Percentiles rank a stretch among this genome's conserved stretches.
These are phyloP conservation scores for Smutsia temminckii DNA, from an alignment of 2,797 vertebrate genomes.

Conservation along the genomic window DNA sequence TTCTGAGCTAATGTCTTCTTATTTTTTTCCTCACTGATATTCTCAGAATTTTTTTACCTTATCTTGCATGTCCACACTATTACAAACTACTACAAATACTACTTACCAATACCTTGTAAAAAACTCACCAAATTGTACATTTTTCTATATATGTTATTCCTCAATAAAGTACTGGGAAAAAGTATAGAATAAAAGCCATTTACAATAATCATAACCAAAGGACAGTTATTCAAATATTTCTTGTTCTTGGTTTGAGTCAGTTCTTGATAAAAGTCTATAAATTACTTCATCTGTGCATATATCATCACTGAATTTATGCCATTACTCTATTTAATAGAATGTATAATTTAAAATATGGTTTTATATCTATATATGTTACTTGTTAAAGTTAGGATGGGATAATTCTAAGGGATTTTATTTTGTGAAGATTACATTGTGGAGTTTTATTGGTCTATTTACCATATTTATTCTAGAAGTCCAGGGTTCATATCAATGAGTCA, in stretches of 20 bases:
- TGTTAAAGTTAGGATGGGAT: neutral
- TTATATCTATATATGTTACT: neutral
- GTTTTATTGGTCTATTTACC: neutral
- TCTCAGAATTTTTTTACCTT: neutral
- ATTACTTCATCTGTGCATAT: neutral
- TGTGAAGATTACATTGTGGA: neutral
- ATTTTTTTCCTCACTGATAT: neutral
- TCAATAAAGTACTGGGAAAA: neutral
- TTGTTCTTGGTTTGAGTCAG: neutral
- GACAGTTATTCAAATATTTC: neutral
- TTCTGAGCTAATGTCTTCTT: constrained; percentile 1
- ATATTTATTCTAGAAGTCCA: neutral
- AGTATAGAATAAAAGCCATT: neutral
- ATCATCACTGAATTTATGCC: neutral
- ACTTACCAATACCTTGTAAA: constrained; percentile 10
- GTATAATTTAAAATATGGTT: neutral
- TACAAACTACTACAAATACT: neutral
- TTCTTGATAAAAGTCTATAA: neutral
- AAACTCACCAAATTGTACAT: neutral
- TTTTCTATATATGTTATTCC: neutral
- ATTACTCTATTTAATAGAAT: neutral
- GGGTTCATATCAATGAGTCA: neutral
- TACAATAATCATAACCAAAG: neutral
- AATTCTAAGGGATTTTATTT: neutral
- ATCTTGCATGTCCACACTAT: neutral